Percentiles rank a stretch among this genome's conserved stretches.
Evolutionary conservation across 2,797 vertebrate genomes (phyloP).

Genomic region (Xenopus petersii): DNA sequence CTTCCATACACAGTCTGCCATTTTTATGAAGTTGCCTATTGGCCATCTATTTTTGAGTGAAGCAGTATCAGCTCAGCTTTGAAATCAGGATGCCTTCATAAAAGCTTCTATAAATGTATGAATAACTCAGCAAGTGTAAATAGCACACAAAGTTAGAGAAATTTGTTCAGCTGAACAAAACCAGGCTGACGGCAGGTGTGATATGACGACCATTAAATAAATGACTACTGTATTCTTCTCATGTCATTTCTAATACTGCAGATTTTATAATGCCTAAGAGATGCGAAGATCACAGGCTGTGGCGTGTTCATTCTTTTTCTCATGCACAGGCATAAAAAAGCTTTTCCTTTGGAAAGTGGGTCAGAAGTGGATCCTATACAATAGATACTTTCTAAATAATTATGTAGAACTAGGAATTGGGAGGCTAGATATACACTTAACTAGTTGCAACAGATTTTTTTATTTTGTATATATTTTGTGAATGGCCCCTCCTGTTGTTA

Average conservation of each 20-base stretch:
- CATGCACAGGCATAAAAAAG: not conserved
- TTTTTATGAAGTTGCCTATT: not conserved
- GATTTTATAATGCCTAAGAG: not conserved
- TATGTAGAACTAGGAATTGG: not conserved
- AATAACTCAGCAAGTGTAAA: constrained; percentile 4
- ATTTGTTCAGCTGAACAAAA: constrained; percentile 6
- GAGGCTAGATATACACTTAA: not conserved
- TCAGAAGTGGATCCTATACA: not conserved
- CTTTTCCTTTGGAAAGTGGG: not conserved
- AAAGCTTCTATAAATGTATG: not conserved
- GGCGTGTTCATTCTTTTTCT: not conserved
- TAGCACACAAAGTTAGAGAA: not conserved
- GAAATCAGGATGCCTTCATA: constrained; percentile 5
- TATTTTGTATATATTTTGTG: too few species aligned
- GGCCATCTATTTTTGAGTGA: not conserved
- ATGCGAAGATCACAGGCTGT: not conserved
- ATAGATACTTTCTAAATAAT: not conserved
- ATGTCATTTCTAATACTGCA: not conserved
- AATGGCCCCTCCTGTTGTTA: too few species aligned
- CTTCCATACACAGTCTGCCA: too few species aligned
- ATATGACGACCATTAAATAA: not conserved
- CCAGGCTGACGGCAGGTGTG: not conserved
- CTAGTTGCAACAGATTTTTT: too few species aligned
- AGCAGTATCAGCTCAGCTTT: not conserved
- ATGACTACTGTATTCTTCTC: not conserved